Conservation (phyloP, 2,113 vertebrate species). For the Acanthisitta chloris region DNA sequence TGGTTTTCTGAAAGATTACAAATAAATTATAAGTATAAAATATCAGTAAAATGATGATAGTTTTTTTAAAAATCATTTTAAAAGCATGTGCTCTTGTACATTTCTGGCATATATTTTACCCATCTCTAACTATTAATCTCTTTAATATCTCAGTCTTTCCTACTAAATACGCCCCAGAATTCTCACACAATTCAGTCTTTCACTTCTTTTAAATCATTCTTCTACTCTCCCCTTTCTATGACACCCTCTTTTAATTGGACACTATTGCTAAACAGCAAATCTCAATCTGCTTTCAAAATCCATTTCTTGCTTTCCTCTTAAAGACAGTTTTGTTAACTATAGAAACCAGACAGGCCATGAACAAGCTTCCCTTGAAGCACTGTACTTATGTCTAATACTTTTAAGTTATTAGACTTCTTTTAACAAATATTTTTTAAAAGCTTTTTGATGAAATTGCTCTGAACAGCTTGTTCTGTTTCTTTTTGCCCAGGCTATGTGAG, state of each 20-base stretch:
- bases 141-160: background rate
- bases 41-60: fast-evolving
- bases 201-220: background rate
- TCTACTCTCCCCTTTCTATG: background rate
- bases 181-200: background rate
- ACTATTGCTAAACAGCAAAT: background rate
- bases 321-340: background rate
- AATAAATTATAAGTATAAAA: background rate
- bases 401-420: background rate
- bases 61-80: background rate
- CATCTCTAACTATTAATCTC: background rate
- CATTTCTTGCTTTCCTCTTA: background rate
- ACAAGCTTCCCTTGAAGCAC: background rate
- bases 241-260: background rate
- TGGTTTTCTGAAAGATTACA: background rate
- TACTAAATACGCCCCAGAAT: background rate
- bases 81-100: background rate
- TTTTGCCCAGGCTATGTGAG: background rate
- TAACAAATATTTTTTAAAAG: background rate
- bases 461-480: background rate
- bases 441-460: background rate
- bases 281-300: background rate
- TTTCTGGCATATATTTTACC: background rate
- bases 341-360: background rate
- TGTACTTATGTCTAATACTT: background rate